Percentiles rank a stretch among this genome's conserved stretches.
Evolutionary conservation across 2,113 vertebrate genomes (phyloP).

Genomic region (Datnioides undecimradiatus): DNA sequence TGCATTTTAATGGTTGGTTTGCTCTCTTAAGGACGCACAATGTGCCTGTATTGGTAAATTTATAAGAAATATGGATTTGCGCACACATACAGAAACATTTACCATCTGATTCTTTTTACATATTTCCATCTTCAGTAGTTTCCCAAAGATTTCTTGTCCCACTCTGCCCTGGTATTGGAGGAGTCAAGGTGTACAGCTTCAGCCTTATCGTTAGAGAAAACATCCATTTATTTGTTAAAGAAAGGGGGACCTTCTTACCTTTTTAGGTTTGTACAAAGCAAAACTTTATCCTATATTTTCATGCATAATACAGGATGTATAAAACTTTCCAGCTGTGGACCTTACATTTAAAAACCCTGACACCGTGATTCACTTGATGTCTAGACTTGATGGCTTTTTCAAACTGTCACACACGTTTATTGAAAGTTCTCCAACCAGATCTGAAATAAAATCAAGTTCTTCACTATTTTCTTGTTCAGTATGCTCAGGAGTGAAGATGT

Average conservation of each 20-base stretch:
- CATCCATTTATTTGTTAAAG: not conserved
- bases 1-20: not conserved
- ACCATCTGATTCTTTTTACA: no score
- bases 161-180: not conserved
- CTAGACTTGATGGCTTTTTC: no score
- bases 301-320: no score
- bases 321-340: not conserved
- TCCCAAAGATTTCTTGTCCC: not conserved
- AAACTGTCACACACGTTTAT: no score
- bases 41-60: not conserved
- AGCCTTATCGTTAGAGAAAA: not conserved
- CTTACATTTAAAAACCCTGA: no score
- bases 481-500: no score
- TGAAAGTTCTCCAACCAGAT: no score
- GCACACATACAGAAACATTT: not conserved
- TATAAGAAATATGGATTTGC: not conserved
- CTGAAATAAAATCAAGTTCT: no score
- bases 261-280: not conserved
- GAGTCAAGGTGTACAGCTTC: no score
- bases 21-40: not conserved
- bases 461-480: no score
- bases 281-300: no score
- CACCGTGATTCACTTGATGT: no score
- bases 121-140: not conserved
- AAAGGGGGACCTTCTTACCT: not conserved